Conservation (phyloP, 2,113 vertebrate genomes). For the Zosterops lateralis region DNA sequence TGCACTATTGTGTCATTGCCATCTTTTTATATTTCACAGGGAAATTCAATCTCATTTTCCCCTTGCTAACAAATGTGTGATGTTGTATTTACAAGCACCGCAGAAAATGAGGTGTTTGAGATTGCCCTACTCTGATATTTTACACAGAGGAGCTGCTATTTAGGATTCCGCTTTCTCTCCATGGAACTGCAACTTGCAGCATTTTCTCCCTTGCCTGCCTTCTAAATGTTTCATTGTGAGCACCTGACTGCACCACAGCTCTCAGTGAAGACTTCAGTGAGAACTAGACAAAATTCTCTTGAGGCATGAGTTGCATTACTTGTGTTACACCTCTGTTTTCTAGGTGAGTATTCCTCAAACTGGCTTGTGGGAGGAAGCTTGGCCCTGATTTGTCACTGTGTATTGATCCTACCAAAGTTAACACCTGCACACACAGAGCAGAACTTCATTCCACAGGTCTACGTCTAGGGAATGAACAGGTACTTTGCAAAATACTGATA, state of each 20-base stretch:
- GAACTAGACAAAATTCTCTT: not conserved
- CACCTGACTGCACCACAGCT: not conserved
- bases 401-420: not conserved
- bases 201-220: not conserved
- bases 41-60: not conserved
- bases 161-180: not conserved
- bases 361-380: not conserved
- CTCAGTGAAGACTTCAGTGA: not conserved
- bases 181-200: not conserved
- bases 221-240: not conserved
- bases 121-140: not conserved
- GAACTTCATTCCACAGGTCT: not conserved
- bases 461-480: not conserved
- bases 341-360: not conserved
- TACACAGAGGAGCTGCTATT: not conserved
- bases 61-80: not conserved
- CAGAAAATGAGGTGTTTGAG: not conserved
- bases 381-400: rapidly evolving
- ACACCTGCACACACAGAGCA: not conserved
- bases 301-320: too few relatives aligned
- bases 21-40: not conserved
- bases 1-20: not conserved
- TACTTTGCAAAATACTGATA: not conserved
- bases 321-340: not conserved
- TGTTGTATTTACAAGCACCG: not conserved